phyloP scores from a whole-genome alignment of 2,113 vertebrate species.

The Tragelaphus strepsiceros region DNA sequence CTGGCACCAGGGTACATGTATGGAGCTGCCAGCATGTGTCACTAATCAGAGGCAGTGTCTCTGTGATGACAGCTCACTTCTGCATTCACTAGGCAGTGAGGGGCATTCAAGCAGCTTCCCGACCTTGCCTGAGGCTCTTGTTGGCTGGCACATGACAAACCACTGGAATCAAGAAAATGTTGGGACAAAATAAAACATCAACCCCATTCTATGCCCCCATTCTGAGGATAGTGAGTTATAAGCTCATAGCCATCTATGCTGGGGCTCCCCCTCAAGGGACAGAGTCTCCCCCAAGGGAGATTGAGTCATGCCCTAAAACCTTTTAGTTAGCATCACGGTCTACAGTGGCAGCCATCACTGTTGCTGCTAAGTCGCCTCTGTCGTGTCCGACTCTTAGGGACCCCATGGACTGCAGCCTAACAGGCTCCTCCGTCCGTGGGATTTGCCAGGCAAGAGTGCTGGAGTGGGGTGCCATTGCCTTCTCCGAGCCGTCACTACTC shows the following conservation, averaged over 20 bases:
- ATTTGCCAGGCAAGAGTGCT: too few species aligned
- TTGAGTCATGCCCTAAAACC: neutral
- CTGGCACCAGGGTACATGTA: neutral
- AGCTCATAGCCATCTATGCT: neutral
- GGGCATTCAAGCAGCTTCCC: neutral
- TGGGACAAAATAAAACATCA: neutral
- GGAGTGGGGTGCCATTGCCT: too few species aligned
- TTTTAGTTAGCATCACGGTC: neutral
- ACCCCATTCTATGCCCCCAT: neutral
- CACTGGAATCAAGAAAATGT: neutral
- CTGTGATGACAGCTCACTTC: neutral
- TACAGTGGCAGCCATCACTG: neutral
- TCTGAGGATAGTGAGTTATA: neutral
- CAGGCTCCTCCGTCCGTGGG: too few species aligned
- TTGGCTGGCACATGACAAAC: neutral
- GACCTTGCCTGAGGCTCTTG: neutral
- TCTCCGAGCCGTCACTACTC: neutral
- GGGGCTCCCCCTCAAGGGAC: neutral
- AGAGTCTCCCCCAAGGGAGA: neutral
- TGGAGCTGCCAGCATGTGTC: neutral
- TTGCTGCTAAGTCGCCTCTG: too few species aligned
- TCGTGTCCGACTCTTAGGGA: fast-evolving
- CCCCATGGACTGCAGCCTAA: too few species aligned
- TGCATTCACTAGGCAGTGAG: neutral
- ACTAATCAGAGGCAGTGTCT: neutral